These are phyloP conservation scores for Neostethus bicornis DNA, from an alignment of 2,797 vertebrate genomes.

Conservation along the genomic window DNA sequence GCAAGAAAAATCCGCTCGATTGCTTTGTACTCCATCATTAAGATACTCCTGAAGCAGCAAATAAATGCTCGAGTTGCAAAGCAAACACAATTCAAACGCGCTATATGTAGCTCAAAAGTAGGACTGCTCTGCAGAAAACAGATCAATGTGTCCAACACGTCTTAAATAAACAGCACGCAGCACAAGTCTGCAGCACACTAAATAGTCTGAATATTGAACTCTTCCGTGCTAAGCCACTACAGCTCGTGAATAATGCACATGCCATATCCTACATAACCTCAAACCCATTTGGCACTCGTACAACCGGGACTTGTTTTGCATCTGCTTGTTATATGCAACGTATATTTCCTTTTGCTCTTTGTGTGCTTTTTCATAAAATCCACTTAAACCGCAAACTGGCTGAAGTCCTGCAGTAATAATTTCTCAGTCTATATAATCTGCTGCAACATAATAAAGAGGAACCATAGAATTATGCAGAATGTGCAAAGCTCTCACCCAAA, in stretches of 20 bases:
- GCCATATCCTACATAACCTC: constrained; percentile 10
- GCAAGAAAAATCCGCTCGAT: constrained; percentile 33
- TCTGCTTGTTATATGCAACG: constrained; percentile 15
- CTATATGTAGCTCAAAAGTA: constrained; percentile 47
- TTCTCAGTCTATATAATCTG: constrained; percentile 30
- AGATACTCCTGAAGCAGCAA: constrained; percentile 52
- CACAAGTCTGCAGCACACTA: constrained; percentile 42
- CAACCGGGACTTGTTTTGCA: constrained; percentile 12
- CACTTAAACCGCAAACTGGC: constrained; percentile 19
- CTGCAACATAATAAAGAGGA: constrained; percentile 36
- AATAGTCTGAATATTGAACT: constrained; percentile 39
- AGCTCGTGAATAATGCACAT: constrained; percentile 22
- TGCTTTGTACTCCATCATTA: constrained; percentile 52
- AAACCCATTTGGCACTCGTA: constrained; percentile 13
- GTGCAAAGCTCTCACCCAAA: constrained; percentile 38
- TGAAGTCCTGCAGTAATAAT: constrained; percentile 19
- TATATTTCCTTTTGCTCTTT: constrained; percentile 23
- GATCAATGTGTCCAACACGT: constrained; percentile 49
- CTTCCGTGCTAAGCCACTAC: constrained; percentile 21
- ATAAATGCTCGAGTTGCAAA: constrained; percentile 62
- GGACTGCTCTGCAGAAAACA: constrained; percentile 19
- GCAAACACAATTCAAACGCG: constrained; percentile 56
- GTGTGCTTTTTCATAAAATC: constrained; percentile 30
- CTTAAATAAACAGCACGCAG: constrained; percentile 46
- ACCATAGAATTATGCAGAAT: constrained; percentile 32